A percentile compares a stretch with the other conserved stretches of the same genome.
Evolutionary conservation across 2,113 vertebrate species (phyloP).

Genomic region (Scophthalmus maximus): DNA sequence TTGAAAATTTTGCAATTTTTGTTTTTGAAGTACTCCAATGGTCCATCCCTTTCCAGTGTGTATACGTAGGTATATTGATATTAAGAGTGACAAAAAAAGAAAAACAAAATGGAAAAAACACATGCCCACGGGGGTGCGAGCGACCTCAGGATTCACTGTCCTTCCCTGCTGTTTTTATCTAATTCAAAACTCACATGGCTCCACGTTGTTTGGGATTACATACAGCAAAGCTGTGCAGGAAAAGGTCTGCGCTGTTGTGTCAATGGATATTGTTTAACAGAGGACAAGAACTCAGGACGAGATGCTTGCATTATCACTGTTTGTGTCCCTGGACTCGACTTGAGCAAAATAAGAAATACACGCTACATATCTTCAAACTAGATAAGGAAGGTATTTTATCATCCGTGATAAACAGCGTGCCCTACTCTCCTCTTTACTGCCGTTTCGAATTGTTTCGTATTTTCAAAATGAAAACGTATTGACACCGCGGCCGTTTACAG

Average conservation of each 20-base stretch:
- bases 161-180: slow-evolving; percentile 17
- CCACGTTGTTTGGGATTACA: slow-evolving; percentile 13
- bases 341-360: not conserved
- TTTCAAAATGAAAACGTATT: slow-evolving; percentile 32
- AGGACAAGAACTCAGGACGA: not conserved
- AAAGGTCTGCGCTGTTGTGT: slow-evolving; percentile 9
- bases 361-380: not conserved
- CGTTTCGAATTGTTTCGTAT: not conserved
- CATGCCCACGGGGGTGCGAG: not conserved
- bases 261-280: slow-evolving; percentile 1
- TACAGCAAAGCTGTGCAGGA: not conserved
- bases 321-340: not conserved
- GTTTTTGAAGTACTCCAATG: not conserved
- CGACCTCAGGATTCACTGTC: slow-evolving; percentile 7
- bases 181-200: slow-evolving; percentile 1
- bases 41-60: not conserved
- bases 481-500: slow-evolving; percentile 37
- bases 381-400: not conserved
- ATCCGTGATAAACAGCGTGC: not conserved
- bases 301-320: not conserved
- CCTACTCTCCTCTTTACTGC: not conserved
- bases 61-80: not conserved
- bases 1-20: not conserved
- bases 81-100: not conserved
- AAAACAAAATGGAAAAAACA: not conserved